Percentiles rank a stretch among this genome's conserved stretches.
phyloP scores from a whole-genome alignment of 2,113 vertebrate genomes.

The Heterochromis multidens region DNA sequence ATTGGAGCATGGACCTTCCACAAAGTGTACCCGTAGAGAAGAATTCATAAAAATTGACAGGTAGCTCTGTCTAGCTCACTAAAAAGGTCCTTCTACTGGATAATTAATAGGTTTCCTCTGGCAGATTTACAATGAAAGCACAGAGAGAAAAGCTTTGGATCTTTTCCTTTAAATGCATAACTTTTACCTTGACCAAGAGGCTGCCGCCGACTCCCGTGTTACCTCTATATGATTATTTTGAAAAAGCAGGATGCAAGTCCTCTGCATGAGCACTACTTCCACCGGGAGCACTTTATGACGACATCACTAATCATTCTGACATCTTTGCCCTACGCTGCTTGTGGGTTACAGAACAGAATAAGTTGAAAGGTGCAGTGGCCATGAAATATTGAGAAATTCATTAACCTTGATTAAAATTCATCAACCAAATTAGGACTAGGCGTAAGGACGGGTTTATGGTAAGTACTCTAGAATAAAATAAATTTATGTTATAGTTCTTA shows the following conservation, averaged over 20 bases:
- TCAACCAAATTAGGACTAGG: slow-evolving; percentile 17
- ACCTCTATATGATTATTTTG: slow-evolving; percentile 28
- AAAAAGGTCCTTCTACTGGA: slow-evolving; percentile 47
- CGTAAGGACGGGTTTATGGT: slow-evolving; percentile 1
- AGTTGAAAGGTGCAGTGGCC: slow-evolving; percentile 9
- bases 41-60: slow-evolving; percentile 57
- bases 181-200: slow-evolving; percentile 41
- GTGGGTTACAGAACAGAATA: slow-evolving; percentile 3
- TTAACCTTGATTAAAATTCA: slow-evolving; percentile 57
- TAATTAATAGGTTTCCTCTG: slow-evolving; percentile 56
- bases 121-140: slow-evolving; percentile 55
- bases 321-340: neutral
- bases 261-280: slow-evolving; percentile 21
- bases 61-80: slow-evolving; percentile 28
- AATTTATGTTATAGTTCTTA: slow-evolving; percentile 11
- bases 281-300: slow-evolving; percentile 23
- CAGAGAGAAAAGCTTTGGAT: slow-evolving; percentile 17
- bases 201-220: neutral
- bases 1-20: slow-evolving; percentile 13
- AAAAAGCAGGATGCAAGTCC: slow-evolving; percentile 23
- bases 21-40: slow-evolving; percentile 35
- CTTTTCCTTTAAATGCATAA: slow-evolving; percentile 30
- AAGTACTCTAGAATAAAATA: neutral
- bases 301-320: slow-evolving; percentile 59
- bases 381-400: slow-evolving; percentile 53